A percentile compares a stretch with the other conserved stretches of the same genome.
phyloP scores from a whole-genome alignment of 2,113 vertebrate genomes.

The Perca flavescens region DNA sequence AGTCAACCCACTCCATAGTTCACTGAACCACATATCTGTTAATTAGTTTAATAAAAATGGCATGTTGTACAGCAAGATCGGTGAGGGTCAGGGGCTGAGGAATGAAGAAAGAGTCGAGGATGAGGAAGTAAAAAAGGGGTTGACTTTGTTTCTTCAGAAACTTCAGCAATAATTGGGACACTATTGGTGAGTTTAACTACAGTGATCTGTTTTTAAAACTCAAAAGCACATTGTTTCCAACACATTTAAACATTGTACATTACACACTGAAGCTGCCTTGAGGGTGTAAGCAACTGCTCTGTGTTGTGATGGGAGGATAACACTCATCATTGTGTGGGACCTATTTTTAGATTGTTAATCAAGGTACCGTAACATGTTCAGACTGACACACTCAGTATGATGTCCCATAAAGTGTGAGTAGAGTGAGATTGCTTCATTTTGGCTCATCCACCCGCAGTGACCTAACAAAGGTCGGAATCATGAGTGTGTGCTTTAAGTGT shows the following conservation, averaged over 20 bases:
- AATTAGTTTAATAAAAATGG: slow-evolving; percentile 1
- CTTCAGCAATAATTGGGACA: not conserved
- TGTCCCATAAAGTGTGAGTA: slow-evolving; percentile 63
- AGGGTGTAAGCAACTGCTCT: slow-evolving; percentile 30
- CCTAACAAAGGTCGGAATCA: slow-evolving; percentile 44
- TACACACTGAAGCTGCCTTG: not conserved
- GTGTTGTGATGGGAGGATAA: slow-evolving; percentile 46
- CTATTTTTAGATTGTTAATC: slow-evolving; percentile 79
- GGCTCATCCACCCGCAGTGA: slow-evolving; percentile 41
- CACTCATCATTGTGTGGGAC: slow-evolving; percentile 44
- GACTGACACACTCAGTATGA: slow-evolving; percentile 69
- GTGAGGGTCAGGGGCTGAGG: not conserved
- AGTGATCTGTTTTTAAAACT: not conserved
- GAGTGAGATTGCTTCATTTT: slow-evolving; percentile 67
- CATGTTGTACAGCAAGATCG: not conserved
- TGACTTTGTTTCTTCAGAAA: not conserved
- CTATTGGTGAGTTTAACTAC: not conserved
- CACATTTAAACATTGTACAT: not conserved
- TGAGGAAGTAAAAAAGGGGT: not conserved
- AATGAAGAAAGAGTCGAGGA: not conserved
- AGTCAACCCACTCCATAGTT: no score
- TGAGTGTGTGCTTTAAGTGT: not conserved
- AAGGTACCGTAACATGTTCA: slow-evolving; percentile 70
- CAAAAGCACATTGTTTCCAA: not conserved
- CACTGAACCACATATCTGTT: no score